phyloP scores from a whole-genome alignment of 2,113 vertebrate species.

The Daphoenositta chrysoptera region DNA sequence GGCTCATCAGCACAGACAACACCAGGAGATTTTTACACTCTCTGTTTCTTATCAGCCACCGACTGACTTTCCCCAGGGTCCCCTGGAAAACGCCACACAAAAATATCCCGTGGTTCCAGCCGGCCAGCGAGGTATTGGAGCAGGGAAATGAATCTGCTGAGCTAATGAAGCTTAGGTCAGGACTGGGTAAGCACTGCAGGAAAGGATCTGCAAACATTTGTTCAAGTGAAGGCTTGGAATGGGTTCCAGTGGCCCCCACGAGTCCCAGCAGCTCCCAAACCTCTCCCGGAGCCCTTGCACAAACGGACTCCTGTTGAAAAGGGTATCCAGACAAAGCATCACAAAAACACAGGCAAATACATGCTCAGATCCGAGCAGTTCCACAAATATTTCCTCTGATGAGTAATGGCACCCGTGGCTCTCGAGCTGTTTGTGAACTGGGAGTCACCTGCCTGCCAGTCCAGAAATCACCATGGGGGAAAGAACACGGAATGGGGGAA shows the following conservation, averaged over 20 bases:
- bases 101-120: background rate
- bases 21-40: background rate
- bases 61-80: background rate
- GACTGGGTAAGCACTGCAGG: background rate
- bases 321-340: background rate
- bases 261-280: background rate
- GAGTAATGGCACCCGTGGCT: background rate
- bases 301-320: background rate
- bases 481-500: background rate
- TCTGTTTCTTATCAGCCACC: background rate
- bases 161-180: constrained; percentile 18
- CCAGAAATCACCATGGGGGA: background rate
- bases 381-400: constrained; percentile 11
- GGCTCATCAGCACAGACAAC: background rate
- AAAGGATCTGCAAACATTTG: constrained; percentile 46
- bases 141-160: constrained; percentile 28
- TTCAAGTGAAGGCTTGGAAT: background rate
- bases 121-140: background rate
- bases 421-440: background rate
- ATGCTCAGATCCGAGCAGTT: background rate
- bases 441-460: background rate
- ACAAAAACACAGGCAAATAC: constrained; percentile 2
- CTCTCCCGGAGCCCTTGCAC: background rate
- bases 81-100: background rate
- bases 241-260: background rate